These are phyloP conservation scores for Porites lobata DNA, from an alignment of 92 coral and sea anemone genomes.

Conservation along the genomic window DNA sequence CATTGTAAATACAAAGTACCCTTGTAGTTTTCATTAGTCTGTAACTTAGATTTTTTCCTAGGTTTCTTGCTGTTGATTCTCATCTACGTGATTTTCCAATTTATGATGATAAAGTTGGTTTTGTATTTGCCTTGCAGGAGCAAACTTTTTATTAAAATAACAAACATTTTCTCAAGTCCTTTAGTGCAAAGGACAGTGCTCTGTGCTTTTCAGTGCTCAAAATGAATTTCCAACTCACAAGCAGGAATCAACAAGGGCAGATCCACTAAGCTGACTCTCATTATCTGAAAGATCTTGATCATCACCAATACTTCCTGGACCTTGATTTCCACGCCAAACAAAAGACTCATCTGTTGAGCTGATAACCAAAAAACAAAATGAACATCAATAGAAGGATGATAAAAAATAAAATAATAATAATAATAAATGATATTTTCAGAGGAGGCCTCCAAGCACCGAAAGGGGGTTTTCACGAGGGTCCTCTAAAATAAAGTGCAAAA, in stretches of 20 bases:
- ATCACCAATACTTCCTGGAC: constrained; percentile 89
- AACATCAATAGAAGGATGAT: no score
- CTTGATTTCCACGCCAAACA: constrained; percentile 96
- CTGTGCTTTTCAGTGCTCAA: background rate
- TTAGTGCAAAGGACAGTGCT: background rate
- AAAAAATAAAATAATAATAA: no score
- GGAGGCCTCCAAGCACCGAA: background rate
- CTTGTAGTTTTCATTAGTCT: no score
- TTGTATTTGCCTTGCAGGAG: background rate
- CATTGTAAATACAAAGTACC: no score
- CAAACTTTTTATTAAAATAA: background rate
- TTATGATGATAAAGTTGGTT: background rate
- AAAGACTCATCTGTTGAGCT: constrained; percentile 99
- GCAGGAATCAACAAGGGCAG: constrained; percentile 95
- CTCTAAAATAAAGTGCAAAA: no score
- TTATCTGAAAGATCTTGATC: constrained; percentile 89
- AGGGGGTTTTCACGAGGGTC: no score
- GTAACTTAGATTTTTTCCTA: no score
- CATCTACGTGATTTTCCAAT: background rate
- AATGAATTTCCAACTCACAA: constrained; percentile 82
- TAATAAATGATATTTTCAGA: no score
- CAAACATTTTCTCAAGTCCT: no score
- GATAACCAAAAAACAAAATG: background rate
- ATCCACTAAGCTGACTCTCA: constrained; percentile 93
- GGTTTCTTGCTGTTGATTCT: no score